phyloP scores from a whole-genome alignment of 35 echinoderm and acorn worm species.

The Apostichopus japonicus region DNA sequence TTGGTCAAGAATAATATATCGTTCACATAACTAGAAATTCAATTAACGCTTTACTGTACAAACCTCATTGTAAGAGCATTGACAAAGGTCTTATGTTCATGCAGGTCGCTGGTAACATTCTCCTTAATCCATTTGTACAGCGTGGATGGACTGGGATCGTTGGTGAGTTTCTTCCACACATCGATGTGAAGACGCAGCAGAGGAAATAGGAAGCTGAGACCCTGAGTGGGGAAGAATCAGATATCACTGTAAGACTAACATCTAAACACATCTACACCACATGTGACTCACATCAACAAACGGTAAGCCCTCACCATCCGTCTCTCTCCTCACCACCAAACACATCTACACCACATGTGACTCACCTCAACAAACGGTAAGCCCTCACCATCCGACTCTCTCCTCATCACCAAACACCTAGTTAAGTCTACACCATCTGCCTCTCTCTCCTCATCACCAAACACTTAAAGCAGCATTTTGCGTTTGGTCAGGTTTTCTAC shows the following conservation, averaged over 20 bases:
- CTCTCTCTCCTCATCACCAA: neutral
- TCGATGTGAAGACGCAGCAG: slow-evolving; percentile 88
- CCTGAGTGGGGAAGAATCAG: slow-evolving; percentile 27
- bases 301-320: too few species aligned
- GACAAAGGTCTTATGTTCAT: slow-evolving; percentile 90
- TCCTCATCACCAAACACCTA: neutral
- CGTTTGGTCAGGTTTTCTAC: too few species aligned
- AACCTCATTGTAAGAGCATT: slow-evolving; percentile 94
- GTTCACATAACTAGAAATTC: too few species aligned
- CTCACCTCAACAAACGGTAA: too few species aligned
- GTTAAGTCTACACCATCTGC: too few species aligned
- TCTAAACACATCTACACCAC: too few species aligned
- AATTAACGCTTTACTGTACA: neutral
- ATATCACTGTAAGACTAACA: neutral
- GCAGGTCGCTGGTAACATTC: slow-evolving; percentile 72
- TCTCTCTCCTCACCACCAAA: too few species aligned
- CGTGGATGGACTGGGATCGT: slow-evolving; percentile 75
- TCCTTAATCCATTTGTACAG: slow-evolving; percentile 98
- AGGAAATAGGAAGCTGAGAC: slow-evolving; percentile 94
- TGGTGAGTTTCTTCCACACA: slow-evolving; percentile 88
- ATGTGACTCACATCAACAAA: too few species aligned
- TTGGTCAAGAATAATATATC: too few species aligned
- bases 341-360: too few species aligned
- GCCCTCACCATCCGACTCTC: too few species aligned
- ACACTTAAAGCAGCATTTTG: too few species aligned